Percentiles rank a stretch among this genome's conserved stretches.
Conservation (phyloP, 2,888 invertebrate genomes). For the Lydus trimaculatus region DNA sequence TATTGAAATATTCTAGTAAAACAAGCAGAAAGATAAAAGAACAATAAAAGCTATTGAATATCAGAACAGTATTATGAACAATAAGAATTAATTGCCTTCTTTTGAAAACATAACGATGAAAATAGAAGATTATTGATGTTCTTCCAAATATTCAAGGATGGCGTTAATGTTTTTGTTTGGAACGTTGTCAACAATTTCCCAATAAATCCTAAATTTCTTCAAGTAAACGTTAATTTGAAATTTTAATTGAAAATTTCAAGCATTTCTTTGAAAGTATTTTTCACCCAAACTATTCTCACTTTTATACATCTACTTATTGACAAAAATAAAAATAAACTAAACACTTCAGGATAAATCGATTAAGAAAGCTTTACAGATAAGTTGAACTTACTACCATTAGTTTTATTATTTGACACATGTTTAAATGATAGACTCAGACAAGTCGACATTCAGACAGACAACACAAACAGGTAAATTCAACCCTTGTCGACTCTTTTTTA, state of each 20-base stretch:
- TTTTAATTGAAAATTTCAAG: background rate
- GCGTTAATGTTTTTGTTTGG: background rate
- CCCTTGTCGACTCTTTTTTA: background rate
- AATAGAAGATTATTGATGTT: background rate
- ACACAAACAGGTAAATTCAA: background rate
- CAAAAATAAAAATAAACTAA: background rate
- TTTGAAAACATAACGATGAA: background rate
- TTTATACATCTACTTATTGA: background rate
- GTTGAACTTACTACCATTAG: background rate
- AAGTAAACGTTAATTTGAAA: background rate
- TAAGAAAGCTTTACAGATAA: background rate
- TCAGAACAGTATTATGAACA: background rate
- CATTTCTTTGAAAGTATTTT: too few species aligned
- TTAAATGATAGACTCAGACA: background rate
- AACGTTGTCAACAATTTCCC: background rate
- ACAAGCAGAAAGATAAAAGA: background rate
- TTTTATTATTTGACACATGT: slow-evolving; percentile 2
- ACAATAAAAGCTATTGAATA: background rate
- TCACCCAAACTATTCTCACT: background rate
- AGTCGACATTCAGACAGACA: background rate
- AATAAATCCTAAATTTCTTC: background rate
- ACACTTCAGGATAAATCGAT: background rate
- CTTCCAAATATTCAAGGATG: background rate
- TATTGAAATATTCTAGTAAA: background rate
- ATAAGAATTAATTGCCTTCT: background rate